Evolutionary conservation across 2,113 vertebrate genomes (phyloP).

Genomic region (Caranx ignobilis): DNA sequence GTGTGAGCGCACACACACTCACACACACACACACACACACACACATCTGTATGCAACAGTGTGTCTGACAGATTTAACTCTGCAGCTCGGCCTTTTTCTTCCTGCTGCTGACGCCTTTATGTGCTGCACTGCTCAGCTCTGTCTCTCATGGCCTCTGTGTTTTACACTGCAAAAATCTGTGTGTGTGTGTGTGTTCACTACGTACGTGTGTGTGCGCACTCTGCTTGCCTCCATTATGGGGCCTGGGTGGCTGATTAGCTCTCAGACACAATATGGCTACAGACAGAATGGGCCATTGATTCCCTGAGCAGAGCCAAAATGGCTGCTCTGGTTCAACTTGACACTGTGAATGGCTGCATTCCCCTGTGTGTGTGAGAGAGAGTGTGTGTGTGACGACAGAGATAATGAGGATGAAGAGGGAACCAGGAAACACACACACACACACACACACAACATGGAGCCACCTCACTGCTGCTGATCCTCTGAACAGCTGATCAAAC

Average conservation of each 20-base stretch:
- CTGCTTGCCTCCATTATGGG: slow-evolving; percentile 55
- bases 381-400: not conserved
- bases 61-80: slow-evolving; percentile 7
- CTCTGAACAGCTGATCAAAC: too few species aligned
- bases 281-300: slow-evolving; percentile 75
- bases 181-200: not conserved
- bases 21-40: too few species aligned
- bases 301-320: slow-evolving; percentile 59
- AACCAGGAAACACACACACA: not conserved
- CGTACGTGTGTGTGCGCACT: slow-evolving; percentile 10
- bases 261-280: slow-evolving; percentile 69
- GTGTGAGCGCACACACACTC: not conserved
- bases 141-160: not conserved
- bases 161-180: not conserved
- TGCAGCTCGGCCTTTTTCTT: slow-evolving; percentile 12
- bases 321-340: slow-evolving; percentile 50
- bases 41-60: slow-evolving; percentile 36
- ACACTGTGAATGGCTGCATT: slow-evolving; percentile 39
- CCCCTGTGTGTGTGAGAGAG: not conserved
- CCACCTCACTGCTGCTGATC: too few species aligned
- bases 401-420: slow-evolving; percentile 10
- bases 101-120: slow-evolving; percentile 13
- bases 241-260: slow-evolving; percentile 70
- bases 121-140: slow-evolving; percentile 9
- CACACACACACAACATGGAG: too few species aligned